phyloP scores from a whole-genome alignment of 92 coral and sea anemone genomes.

The Montipora capitata region DNA sequence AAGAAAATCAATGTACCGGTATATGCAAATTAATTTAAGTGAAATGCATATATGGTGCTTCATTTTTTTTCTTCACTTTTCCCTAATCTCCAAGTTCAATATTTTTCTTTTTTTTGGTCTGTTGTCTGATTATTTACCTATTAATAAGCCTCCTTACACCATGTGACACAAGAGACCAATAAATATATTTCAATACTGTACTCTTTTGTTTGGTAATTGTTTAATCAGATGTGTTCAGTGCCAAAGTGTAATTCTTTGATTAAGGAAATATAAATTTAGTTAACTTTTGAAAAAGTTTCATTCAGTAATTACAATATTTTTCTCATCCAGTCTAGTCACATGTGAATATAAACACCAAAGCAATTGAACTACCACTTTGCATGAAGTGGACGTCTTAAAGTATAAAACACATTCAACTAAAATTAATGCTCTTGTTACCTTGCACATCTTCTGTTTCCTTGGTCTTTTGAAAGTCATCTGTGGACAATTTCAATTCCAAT shows the following conservation, averaged over 20 bases:
- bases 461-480: no score
- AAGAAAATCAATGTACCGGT: no score
- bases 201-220: background rate
- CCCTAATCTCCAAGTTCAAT: background rate
- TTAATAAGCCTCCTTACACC: background rate
- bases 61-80: background rate
- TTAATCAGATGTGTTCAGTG: background rate
- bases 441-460: no score
- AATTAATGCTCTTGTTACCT: no score
- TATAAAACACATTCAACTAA: no score
- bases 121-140: background rate
- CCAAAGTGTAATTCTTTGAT: background rate
- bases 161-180: no score
- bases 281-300: background rate
- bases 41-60: background rate
- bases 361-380: no score
- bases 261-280: background rate
- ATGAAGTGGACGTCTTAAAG: no score
- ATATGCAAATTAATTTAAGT: background rate
- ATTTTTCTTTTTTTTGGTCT: background rate
- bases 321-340: background rate
- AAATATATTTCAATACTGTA: background rate
- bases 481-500: no score
- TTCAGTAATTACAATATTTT: background rate
- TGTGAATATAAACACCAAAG: no score